Evolutionary conservation across 2,888 invertebrate genomes (phyloP), one percentile per base, ranked within the genome.

Genomic region (Lagria hirta): DNA sequence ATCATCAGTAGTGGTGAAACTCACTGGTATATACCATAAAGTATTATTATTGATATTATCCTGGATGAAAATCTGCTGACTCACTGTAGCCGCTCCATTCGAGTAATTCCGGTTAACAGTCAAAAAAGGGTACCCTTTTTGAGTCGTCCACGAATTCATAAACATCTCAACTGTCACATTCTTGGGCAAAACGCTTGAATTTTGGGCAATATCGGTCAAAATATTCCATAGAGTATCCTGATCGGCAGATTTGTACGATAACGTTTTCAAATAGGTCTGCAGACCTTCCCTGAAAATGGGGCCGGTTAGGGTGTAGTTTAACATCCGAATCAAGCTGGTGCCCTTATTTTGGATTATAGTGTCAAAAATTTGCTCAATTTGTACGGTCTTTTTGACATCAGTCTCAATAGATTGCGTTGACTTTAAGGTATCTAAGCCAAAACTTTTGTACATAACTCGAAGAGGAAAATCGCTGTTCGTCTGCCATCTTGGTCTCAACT

Each of bases 61-160:
- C 43, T 65, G 61, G 10, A 63, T 60, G 57, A 66, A 68, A 50
- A 62, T 63, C 23, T 74, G 78, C 73, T 80, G 81, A 54, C 71
- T 58, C 11, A 80, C 66, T 5, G 66, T 67, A 2, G 76, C 70
- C 0, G 62, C 50, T 2, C 73, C 74, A 0, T 68, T 72, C 1
- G 65, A 57, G 43, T 81, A 81, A 60, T 81, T 71, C 55, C 80
- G 72, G 1, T 65, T 68, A 0, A 84, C 76, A 0, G 74, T 76
- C 3, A 86, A 69, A 0, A 84, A 72, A 0, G 86, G 87, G 64
- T 81, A 86, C 0, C 85, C 85, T 0, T 81, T 75, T 62, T 87
- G 84, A 8, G 79, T 74, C 0, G 85, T 84, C 86, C 87, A 89
- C 0, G 81, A 75, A 60, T 82, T 80, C 79, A 87, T 84, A 45